Base-by-base conservation (phyloP, 2,888 invertebrate species). In the Agriopis aurantiaria region DNA sequence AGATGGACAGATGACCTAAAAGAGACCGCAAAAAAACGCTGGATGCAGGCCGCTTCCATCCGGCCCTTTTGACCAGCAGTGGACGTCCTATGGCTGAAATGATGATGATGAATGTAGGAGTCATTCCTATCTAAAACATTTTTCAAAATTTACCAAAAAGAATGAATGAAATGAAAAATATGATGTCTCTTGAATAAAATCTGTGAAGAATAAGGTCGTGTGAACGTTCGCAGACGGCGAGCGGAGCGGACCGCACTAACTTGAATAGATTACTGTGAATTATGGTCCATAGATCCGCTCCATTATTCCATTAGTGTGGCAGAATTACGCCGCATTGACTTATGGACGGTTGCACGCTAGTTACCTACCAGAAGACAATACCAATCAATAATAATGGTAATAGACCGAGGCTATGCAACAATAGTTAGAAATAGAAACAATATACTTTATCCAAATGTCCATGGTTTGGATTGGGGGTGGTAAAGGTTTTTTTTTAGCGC, bases 281-380 rank as follows among this genome's bases (percentile, higher is more conserved):
- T 80, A 75, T 78, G 74, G 79, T 61, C 80, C 77, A 80, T 83
- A 81, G 80, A 82, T 83, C 78, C 75, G 76, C 75, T 78, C 80
- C 79, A 80, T 81, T 83, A 83, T 83, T 83, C 83, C 80, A 85
- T 85, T 85, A 85, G 81, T 77, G 68, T 74, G 68, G 72, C 74
- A 69, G 81, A 82, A 82, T 83, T 80, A 80, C 75, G 79, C 78
- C 74, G 68, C 78, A 72, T 77, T 82, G 81, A 82, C 81, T 82
- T 82, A 85, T 78, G 77, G 67, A 58, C 55, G 69, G 63, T 55
- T 65, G 55, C 10, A 33, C n/a, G 57, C n/a, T 8, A 46, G 55
- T 8, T 40, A 14, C 17, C 5, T 33, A 23, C 51, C n/a, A 48
- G 11, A 48, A 6, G 12, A 23, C 17, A 23, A 23, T 48, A 11